Evolutionary conservation across 2,113 vertebrate genomes (phyloP).

Genomic region (Buteo buteo): DNA sequence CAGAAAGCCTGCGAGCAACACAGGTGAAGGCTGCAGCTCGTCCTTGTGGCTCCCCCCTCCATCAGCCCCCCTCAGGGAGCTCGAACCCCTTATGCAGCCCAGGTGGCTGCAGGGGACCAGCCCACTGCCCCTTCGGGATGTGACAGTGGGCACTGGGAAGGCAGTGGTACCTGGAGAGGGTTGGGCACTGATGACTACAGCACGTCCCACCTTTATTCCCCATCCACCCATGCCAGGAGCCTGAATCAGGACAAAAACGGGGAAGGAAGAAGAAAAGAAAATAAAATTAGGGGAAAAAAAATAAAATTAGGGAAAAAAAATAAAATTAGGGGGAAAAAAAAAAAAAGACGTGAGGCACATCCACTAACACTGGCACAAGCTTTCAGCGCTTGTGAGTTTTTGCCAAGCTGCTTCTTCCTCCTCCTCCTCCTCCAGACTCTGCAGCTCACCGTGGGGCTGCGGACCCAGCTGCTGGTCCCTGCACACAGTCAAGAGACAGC

Average conservation of each 20-base stretch:
- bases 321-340: neutral
- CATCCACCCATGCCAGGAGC: neutral
- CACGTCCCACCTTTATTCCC: neutral
- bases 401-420: neutral
- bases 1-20: neutral
- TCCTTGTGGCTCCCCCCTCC: neutral
- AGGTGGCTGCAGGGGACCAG: neutral
- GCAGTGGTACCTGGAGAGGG: neutral
- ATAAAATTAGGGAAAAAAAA: too few relatives aligned
- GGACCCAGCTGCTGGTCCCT: neutral
- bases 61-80: neutral
- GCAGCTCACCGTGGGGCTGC: accelerated
- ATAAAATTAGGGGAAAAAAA: too few relatives aligned
- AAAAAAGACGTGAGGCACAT: accelerated
- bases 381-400: neutral
- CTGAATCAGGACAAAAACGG: neutral
- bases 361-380: neutral
- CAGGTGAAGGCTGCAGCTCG: accelerated
- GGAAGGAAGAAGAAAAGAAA: neutral
- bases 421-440: neutral
- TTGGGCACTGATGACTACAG: neutral
- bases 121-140: accelerated
- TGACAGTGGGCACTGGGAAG: accelerated
- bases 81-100: accelerated
- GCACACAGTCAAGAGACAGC: neutral